These are phyloP conservation scores for Stichodactyla mertensii DNA, from an alignment of 64 coral and sea anemone genomes.

Conservation along the genomic window DNA sequence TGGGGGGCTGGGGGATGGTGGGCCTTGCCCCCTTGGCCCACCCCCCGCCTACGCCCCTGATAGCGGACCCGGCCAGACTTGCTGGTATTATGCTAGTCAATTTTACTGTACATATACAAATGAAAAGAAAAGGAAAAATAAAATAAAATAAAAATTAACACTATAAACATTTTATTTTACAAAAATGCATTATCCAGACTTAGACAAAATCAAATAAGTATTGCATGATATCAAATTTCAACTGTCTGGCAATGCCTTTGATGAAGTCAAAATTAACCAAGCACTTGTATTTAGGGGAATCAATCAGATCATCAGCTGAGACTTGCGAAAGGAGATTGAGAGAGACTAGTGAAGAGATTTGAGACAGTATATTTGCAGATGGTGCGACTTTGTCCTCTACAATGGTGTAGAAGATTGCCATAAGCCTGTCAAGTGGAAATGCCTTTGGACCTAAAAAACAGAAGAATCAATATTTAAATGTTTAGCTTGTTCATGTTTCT, in stretches of 20 bases:
- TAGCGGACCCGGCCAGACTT: too few species aligned
- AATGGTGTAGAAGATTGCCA: constrained; percentile 97
- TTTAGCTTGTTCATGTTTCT: too few species aligned
- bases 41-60: too few species aligned
- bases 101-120: too few species aligned
- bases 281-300: constrained; percentile 92
- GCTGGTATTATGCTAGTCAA: too few species aligned
- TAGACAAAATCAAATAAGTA: constrained; percentile 92
- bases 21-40: too few species aligned
- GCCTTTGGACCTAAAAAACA: constrained; percentile 72
- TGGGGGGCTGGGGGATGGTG: too few species aligned
- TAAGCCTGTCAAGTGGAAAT: constrained; percentile 83
- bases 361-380: constrained; percentile 79
- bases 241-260: constrained; percentile 73
- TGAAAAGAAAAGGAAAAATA: background rate
- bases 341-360: constrained; percentile 93
- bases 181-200: background rate
- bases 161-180: background rate
- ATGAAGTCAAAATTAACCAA: constrained; percentile 82
- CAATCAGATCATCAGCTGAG: constrained; percentile 85
- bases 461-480: background rate
- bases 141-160: background rate
- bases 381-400: constrained; percentile 91
- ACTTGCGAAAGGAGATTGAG: constrained; percentile 75
- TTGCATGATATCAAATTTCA: constrained; percentile 90